Base-by-base conservation (phyloP, 37 sponge, comb jelly and placozoan genomes). In the Dysidea cf. avara region DNA sequence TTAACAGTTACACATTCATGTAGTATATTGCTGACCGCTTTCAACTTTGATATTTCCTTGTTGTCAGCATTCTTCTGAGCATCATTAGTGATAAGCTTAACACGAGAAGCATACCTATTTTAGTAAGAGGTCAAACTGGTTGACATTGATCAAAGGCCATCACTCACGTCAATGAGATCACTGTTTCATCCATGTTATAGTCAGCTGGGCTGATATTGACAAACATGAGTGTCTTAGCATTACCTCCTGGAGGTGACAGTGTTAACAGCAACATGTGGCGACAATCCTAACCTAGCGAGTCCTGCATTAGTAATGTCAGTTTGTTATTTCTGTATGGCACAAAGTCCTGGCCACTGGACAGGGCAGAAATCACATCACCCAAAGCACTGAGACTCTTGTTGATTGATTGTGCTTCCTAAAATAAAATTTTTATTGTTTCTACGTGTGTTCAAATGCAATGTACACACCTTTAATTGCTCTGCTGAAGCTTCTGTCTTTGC, bases 211-310 rank as follows among this genome's bases (percentile, higher is more conserved):
- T 76, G 56, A 82, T 82, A 50, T 82, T 82, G 26, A 82, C 83
- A 82, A 82, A 82, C 83, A 82, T 82, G 39, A 82, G 83, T 12
- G 83, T 82, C 63, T 82, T 82, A 26, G 83, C 83, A 46, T 82
- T 82, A 2, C 83, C 83, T 29, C 83, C 83, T 82, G 61, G 21
- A n/a, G 7, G 66, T 24, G 58, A 26, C 59, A 57, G 7, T 64
- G 66, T 21, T 57, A 55, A 35, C 25, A n/a, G n/a, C n/a, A n/a
- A n/a, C n/a, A n/a, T n/a, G n/a, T n/a, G n/a, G n/a, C n/a, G n/a
- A 7, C 24, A 13, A 7, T 30, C 6, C 54, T 38, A 35, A 82
- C 83, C 83, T 2, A 82, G 75, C 22, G 83, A 82, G 49, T 82
- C 83, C 69, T 82, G 83, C 83, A 82, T 82, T 43, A 82, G 61